phyloP scores from a whole-genome alignment of 1,140 invertebrate genomes.

The Pachypsylla venusta region DNA sequence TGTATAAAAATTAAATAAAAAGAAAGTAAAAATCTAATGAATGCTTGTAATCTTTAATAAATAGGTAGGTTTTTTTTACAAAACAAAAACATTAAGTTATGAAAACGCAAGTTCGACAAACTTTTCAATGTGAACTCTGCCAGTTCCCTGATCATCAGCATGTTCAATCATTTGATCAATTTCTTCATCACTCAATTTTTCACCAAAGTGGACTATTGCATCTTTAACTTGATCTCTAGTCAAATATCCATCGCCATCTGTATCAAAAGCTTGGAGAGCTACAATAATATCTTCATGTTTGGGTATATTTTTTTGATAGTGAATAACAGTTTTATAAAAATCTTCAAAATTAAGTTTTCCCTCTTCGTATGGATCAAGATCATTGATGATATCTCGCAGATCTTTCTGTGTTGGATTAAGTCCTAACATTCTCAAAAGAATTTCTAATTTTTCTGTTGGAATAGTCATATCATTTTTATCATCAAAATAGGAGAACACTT shows the following conservation, averaged over 20 bases:
- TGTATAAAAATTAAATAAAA: no score
- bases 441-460: neutral
- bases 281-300: neutral
- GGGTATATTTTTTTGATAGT: neutral
- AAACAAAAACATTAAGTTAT: neutral
- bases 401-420: neutral
- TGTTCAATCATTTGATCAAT: neutral
- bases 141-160: neutral
- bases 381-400: neutral
- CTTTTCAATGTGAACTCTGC: neutral
- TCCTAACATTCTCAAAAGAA: neutral
- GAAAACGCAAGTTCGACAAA: neutral
- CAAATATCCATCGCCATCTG: neutral
- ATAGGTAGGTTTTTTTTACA: neutral
- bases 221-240: neutral
- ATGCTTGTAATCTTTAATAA: no score
- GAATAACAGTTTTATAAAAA: neutral
- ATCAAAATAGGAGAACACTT: neutral
- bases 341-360: neutral
- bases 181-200: neutral
- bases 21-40: no score
- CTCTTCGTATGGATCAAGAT: neutral
- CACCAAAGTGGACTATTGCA: neutral
- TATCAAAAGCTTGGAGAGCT: neutral
- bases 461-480: neutral